Evolutionary conservation across 2,888 invertebrate genomes (phyloP), one percentile per base, ranked within the genome.

Genomic region (Meloe dianella): DNA sequence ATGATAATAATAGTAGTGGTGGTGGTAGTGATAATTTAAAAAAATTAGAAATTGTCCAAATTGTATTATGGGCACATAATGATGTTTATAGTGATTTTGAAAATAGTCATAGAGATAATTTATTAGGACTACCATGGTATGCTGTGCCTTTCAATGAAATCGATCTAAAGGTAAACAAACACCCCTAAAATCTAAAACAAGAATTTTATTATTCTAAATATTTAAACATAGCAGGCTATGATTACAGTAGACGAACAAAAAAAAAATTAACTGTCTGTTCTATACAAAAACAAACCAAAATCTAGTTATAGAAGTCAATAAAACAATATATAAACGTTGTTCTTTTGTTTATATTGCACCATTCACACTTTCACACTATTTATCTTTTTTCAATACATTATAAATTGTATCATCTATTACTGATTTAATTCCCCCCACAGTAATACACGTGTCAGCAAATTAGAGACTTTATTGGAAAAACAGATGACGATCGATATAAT

Each of bases 141-240:
- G 91, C 91, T 12, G 87, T 91, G 67, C 90, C 91, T 0, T 90
- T 89, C 80, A 87, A 89, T 68, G 90, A 91, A 79, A 89, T 90
- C 63, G 90, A 91, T 73, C 87, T 89, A 24, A 91, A 91, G 88
- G 91, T 90, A 81, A 84, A 80, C 67, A 51, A 22, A 47, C 8
- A 3, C 12, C 24, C 29, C n/a, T 8, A n/a, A 6, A 57, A 27
- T 35, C 4, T 27, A 27, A 2, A 27, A 2, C 27, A 27, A 27
- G 4, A 27, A 27, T 12, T 10, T 14, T 14, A 35, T 35, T 10
- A 8, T 6, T 30, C 1, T 30, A 30, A 14, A 35, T 0, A 35
- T 6, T 2, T 8, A 32, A 32, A 32, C 32, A 14, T 27, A 41
- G 17, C 17, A n/a, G 41, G 7, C 17, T 35, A 12, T 35, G 35